Percentiles rank a stretch among this genome's conserved stretches.
Conservation (phyloP, 2,113 vertebrate genomes). For the Alethe castanea region DNA sequence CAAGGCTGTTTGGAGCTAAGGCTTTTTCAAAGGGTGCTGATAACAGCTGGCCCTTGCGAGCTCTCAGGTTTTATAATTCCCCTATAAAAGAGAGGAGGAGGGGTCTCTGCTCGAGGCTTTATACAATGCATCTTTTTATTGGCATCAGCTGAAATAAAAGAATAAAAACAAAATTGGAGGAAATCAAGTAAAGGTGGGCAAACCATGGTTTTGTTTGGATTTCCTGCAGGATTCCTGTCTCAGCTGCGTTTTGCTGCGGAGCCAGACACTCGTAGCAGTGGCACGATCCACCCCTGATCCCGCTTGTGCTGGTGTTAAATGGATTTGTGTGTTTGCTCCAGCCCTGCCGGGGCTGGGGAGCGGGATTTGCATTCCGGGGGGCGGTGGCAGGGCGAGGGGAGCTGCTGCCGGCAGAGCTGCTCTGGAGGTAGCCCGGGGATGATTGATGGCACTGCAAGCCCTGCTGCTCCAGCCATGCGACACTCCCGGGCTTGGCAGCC, state of each 20-base stretch:
- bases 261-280: accelerated
- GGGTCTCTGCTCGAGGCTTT: neutral
- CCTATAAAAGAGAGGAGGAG: neutral
- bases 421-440: neutral
- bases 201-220: neutral
- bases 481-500: neutral
- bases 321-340: neutral
- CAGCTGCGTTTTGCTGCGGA: neutral
- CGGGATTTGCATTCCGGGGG: neutral
- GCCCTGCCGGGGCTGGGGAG: neutral
- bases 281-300: neutral
- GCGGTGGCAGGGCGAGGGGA: neutral
- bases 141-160: neutral
- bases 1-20: neutral
- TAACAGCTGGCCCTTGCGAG: neutral
- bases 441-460: slow-evolving; percentile 65
- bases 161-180: neutral
- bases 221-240: neutral
- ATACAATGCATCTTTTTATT: neutral
- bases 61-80: neutral
- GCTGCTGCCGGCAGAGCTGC: neutral
- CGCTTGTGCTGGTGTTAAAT: neutral
- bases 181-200: neutral
- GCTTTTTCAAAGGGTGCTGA: neutral
- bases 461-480: neutral